Evolutionary conservation across 2,888 invertebrate genomes (phyloP), one percentile per base, ranked within the genome.

Genomic region (Agonopterix alstromeriana): DNA sequence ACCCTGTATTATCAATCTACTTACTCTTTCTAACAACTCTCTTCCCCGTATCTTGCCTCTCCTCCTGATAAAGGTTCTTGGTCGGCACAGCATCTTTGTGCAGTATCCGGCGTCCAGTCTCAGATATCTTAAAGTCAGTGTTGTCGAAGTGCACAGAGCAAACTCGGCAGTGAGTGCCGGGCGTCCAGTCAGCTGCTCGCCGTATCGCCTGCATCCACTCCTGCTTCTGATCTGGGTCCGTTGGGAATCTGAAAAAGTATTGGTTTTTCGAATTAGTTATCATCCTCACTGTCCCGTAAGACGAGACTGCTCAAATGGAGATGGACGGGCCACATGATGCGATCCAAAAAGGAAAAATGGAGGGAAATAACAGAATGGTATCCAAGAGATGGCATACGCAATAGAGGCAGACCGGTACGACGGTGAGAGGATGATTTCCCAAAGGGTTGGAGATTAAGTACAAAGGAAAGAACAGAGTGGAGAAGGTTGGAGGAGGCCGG

Each of bases 111-210:
- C 51, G 44, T 4, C 51, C 51, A 1, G 51, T 49, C 40, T 52
- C 51, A 1, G 51, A 49, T 4, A 48, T 47, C 48, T 52, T 52
- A 17, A 52, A 52, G 48, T 52, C 48, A 0, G 48, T 45, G 43
- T 47, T 49, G 27, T 48, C 51, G 10, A 52, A 52, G 48, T 52
- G 51, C 2, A 52, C 49, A 0, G 51, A 52, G 42, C 51, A 52
- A 2, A 52, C 49, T 10, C 49, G 10, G 48, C 51, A 52, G 36
- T 52, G 49, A 1, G 51, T 47, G 38, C 51, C 51, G 1, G 51
- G 51, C 0, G 35, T 38, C 51, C 51, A 52, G 35, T 44, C 42
- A 0, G 51, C 45, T 10, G 46, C 51, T 1, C 51, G 17, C 11
- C 48, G 45, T n/a, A 52, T 47, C 5, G 48, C 48, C 5, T 14